Evolutionary conservation across 2,888 invertebrate species (phyloP).

Genomic region (Ommatoiulus sabulosus): DNA sequence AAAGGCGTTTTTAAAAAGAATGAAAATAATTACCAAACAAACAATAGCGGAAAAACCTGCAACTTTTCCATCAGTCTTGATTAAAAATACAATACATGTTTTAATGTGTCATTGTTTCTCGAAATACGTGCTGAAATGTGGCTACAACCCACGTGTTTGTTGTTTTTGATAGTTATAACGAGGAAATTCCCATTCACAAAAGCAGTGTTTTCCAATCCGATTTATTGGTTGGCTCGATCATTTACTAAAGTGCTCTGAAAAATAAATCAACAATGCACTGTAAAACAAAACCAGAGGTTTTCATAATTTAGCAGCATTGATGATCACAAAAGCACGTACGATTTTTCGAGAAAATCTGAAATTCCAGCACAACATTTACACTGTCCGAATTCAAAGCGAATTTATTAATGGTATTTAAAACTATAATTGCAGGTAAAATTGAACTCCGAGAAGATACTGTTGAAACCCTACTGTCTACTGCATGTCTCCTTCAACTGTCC

Average conservation of each 20-base stretch:
- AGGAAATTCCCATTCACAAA: not conserved
- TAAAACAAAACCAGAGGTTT: not conserved
- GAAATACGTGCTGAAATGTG: not conserved
- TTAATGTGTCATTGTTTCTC: not conserved
- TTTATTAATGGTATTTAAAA: not conserved
- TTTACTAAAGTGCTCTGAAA: not conserved
- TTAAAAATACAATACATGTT: not conserved
- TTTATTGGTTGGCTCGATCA: not conserved
- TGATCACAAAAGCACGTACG: not conserved
- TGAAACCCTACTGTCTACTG: slow-evolving; percentile 85
- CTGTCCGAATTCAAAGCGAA: not conserved
- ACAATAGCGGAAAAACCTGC: too few species aligned
- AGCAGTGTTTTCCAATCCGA: not conserved
- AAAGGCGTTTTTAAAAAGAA: too few species aligned
- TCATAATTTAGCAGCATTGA: not conserved
- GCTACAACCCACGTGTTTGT: not conserved
- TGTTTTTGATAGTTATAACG: not conserved
- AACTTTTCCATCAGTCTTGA: too few species aligned
- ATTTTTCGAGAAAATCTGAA: not conserved
- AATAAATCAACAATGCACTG: not conserved
- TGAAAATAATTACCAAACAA: too few species aligned
- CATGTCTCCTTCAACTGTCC: slow-evolving; percentile 84
- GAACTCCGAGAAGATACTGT: slow-evolving; percentile 92
- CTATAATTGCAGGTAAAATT: slow-evolving; percentile 71
- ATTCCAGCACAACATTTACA: not conserved